Evolutionary conservation across 2,797 vertebrate species (phyloP), one percentile per base, ranked within the genome.

Genomic region (Chanos chanos): DNA sequence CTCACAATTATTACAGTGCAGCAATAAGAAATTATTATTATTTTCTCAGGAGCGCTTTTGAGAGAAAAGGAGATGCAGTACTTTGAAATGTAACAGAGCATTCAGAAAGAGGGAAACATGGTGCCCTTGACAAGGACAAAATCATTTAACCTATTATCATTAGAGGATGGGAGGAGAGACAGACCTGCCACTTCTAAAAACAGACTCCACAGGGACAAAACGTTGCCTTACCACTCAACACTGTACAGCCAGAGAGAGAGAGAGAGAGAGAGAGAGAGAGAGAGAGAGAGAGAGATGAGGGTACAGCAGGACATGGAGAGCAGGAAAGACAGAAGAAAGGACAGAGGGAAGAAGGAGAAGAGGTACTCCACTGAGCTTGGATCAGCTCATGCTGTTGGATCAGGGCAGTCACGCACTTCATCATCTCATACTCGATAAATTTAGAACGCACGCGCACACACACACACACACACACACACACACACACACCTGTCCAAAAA

Each of bases 41-140:
- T n/a, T n/a, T n/a, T n/a, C n/a, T n/a, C n/a, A n/a, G n/a, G n/a
- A n/a, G n/a, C n/a, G n/a, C n/a, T n/a, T n/a, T n/a, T n/a, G n/a
- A n/a, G n/a, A n/a, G n/a, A n/a, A n/a, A n/a, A n/a, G n/a, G n/a
- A n/a, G n/a, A n/a, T n/a, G n/a, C n/a, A n/a, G n/a, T n/a, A n/a
- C n/a, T n/a, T n/a, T n/a, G n/a, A n/a, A n/a, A n/a, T n/a, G n/a
- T n/a, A n/a, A n/a, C n/a, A n/a, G n/a, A n/a, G n/a, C n/a, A n/a
- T n/a, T n/a, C n/a, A n/a, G n/a, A n/a, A n/a, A 5, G 34, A 24
- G 36, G 18, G 12, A 15, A 31, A 19, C 24, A 48, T 2, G 1
- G 45, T 24, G 18, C 64, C 65, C 68, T 64, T 64, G 28, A 10
- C 61, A 66, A 71, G 65, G 64, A 59, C 74, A 64, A 47, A 56